Evolutionary conservation across 2,888 invertebrate species (phyloP).

Genomic region (Thalpophila matura): DNA sequence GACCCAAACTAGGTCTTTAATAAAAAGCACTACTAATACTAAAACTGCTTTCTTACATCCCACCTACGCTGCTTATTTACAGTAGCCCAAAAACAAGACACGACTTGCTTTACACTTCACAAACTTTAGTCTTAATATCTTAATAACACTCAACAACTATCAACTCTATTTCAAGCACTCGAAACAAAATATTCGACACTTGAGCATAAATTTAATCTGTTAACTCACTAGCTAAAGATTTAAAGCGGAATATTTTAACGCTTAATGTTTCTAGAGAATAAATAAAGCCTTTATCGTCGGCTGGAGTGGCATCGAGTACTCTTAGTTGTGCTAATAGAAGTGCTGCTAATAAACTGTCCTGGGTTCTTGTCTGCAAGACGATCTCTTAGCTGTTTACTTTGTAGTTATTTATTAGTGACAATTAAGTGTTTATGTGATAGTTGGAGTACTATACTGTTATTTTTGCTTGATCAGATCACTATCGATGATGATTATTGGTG

Average conservation of each 20-base stretch:
- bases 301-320: conserved; percentile 58
- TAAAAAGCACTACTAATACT: no score
- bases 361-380: conserved; percentile 55
- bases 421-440: background rate
- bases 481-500: no score
- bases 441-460: no score
- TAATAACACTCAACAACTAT: conserved; percentile 25
- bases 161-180: conserved; percentile 16
- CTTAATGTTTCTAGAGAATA: conserved; percentile 57
- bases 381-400: conserved; percentile 38
- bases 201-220: conserved; percentile 50
- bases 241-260: conserved; percentile 59
- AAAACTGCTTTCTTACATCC: no score
- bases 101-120: background rate
- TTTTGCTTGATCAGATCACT: no score
- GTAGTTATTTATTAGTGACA: conserved; percentile 28
- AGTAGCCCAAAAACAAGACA: no score
- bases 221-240: conserved; percentile 54
- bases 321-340: conserved; percentile 59
- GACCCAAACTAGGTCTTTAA: no score
- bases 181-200: conserved; percentile 50
- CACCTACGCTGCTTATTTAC: no score
- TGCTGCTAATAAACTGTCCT: conserved; percentile 55
- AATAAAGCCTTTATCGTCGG: conserved; percentile 59
- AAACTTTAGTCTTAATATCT: background rate